Base-by-base conservation (phyloP, 2,113 vertebrate genomes). In the Falcunculus frontatus region DNA sequence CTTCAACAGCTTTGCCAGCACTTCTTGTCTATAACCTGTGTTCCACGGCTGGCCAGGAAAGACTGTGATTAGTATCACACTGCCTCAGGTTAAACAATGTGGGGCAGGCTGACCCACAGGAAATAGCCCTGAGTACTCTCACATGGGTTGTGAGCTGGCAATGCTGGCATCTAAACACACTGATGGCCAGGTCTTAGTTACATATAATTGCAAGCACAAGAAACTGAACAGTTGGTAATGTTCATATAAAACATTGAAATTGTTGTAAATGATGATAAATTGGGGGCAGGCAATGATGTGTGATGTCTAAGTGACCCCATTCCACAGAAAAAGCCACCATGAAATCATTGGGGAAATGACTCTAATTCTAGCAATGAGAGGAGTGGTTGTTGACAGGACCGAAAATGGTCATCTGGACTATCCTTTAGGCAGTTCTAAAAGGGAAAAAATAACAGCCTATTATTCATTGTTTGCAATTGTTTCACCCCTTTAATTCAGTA, bases 181-280 rank as follows among this genome's bases (percentile, higher is more conserved):
- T 16, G 19, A 46, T 56, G 55, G 32, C 22, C 22, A 68, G 41
- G 22, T 73, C 63, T 81, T 84, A 27, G 22, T 60, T 80, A 41
- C 33, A 30, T 42, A 4, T 39, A 91, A 84, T 59, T 80, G 49
- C 42, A 77, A 93, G 29, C 41, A 59, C 46, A 83, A 84, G 60
- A 84, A 88, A 64, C 8, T 4, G 62, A 93, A 74, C 60, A 63
- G 73, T 88, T 96, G 87, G 68, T 83, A 67, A 80, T 75, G 37
- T 93, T 93, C 77, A 89, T 94, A 84, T 96, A 65, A 95, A 90
- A 60, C 3, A 4, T 33, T 78, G 72, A 83, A 82, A 89, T 69
- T 2, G 1, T 55, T 77, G 60, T 56, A 87, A 95, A 94, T 63
- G 12, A 79, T 72, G 83, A 89, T 76, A 85, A 67, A 91, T 90